phyloP scores from a whole-genome alignment of 2,113 vertebrate species.

The Protobothrops flavoviridis region DNA sequence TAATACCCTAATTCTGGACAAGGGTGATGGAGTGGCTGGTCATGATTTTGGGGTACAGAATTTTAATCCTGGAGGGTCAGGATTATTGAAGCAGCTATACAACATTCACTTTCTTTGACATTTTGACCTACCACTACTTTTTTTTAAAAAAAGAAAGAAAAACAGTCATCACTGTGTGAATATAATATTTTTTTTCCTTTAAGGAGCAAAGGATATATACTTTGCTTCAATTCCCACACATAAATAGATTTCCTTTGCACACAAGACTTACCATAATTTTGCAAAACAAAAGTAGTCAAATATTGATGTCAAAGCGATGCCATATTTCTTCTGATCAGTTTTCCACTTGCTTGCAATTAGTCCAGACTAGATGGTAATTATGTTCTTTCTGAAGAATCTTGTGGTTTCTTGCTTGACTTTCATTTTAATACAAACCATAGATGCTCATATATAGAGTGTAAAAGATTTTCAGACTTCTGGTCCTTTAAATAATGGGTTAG shows the following conservation, averaged over 20 bases:
- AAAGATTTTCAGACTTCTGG: constrained; percentile 32
- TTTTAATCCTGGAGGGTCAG: neutral
- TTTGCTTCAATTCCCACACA: neutral
- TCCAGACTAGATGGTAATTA: constrained; percentile 1
- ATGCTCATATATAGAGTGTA: neutral
- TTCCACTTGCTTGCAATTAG: constrained; percentile 18
- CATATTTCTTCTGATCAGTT: constrained; percentile 21
- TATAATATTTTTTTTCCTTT: neutral
- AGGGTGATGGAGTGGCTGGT: neutral
- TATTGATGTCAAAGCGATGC: constrained; percentile 4
- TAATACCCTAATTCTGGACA: neutral
- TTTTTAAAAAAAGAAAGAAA: neutral
- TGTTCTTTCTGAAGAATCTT: neutral
- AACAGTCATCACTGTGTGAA: neutral
- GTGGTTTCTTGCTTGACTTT: constrained; percentile 9
- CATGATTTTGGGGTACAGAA: neutral
- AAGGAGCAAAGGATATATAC: neutral
- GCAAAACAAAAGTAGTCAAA: constrained; percentile 5
- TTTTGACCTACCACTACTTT: neutral
- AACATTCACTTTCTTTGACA: neutral
- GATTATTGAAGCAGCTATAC: neutral
- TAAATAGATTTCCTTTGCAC: neutral
- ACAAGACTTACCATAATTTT: neutral
- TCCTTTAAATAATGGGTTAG: neutral
- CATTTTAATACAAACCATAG: neutral